phyloP scores from a whole-genome alignment of 2,888 invertebrate species.

The Achlya flavicornis region DNA sequence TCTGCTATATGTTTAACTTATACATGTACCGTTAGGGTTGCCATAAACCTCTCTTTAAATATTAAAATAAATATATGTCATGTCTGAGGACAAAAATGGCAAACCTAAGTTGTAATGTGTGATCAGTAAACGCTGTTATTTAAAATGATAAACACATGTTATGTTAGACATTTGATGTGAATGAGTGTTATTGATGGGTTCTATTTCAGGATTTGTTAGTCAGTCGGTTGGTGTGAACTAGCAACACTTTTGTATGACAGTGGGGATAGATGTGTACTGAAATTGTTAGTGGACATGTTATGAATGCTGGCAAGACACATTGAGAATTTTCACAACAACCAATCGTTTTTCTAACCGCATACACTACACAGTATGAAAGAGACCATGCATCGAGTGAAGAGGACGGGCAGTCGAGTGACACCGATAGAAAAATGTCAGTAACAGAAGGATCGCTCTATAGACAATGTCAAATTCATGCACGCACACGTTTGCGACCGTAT shows the following conservation, averaged over 20 bases:
- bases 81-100: not conserved
- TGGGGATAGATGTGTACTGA: slow-evolving; percentile 51
- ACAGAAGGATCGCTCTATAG: slow-evolving; percentile 3
- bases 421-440: slow-evolving; percentile 16
- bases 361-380: slow-evolving; percentile 56
- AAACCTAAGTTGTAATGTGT: slow-evolving; percentile 16
- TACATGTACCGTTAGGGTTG: slow-evolving; percentile 31
- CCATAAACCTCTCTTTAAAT: not conserved
- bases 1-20: slow-evolving; percentile 51
- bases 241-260: slow-evolving; percentile 54
- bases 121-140: slow-evolving; percentile 55
- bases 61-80: not conserved
- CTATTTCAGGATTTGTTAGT: slow-evolving; percentile 62
- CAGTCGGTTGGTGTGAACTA: slow-evolving; percentile 54
- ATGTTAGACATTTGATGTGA: slow-evolving; percentile 52
- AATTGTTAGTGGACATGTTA: slow-evolving; percentile 53
- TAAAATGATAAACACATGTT: slow-evolving; percentile 52
- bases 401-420: slow-evolving; percentile 20
- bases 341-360: slow-evolving; percentile 56
- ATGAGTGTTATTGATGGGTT: slow-evolving; percentile 70
- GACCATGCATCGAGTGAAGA: slow-evolving; percentile 62
- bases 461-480: not conserved
- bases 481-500: not conserved
- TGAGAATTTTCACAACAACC: slow-evolving; percentile 63
- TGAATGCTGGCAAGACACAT: slow-evolving; percentile 47